These are phyloP conservation scores for Saguinus midas DNA, from an alignment of 2,113 vertebrate species.

Conservation along the genomic window DNA sequence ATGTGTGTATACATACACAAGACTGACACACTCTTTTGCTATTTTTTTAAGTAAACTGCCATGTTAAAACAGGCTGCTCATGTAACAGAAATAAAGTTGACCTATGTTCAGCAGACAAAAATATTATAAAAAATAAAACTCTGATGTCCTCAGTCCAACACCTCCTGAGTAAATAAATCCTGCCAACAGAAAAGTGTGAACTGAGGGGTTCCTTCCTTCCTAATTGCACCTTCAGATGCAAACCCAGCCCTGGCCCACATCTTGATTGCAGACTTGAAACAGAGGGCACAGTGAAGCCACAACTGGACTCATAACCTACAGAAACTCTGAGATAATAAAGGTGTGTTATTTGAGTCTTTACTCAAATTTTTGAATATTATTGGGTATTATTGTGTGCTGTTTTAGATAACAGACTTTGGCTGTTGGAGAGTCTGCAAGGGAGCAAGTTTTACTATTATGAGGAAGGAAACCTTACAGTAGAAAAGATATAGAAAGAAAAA, in stretches of 20 bases:
- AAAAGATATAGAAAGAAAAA: not conserved
- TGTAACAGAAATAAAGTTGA: not conserved
- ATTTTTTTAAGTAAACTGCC: not conserved
- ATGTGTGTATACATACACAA: not conserved
- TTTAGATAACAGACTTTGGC: not conserved
- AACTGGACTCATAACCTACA: not conserved
- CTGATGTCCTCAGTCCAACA: not conserved
- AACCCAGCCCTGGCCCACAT: fast-evolving
- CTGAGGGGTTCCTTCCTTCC: not conserved
- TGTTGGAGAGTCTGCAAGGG: not conserved
- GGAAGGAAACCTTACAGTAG: not conserved
- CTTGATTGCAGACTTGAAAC: not conserved
- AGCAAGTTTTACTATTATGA: not conserved
- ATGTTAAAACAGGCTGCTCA: not conserved
- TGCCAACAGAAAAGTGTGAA: not conserved
- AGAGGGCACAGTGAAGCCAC: not conserved
- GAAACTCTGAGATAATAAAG: not conserved
- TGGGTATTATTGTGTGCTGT: fast-evolving
- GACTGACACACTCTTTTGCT: not conserved
- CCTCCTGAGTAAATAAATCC: not conserved
- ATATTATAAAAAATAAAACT: no score
- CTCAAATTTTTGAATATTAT: no score
- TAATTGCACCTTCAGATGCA: not conserved
- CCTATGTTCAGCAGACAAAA: not conserved
- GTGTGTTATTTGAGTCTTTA: fast-evolving